A percentile compares a stretch with the other conserved stretches of the same genome.
These are phyloP conservation scores for Drosophila neonasuta DNA, from an alignment of 2,888 invertebrate species.

Conservation along the genomic window DNA sequence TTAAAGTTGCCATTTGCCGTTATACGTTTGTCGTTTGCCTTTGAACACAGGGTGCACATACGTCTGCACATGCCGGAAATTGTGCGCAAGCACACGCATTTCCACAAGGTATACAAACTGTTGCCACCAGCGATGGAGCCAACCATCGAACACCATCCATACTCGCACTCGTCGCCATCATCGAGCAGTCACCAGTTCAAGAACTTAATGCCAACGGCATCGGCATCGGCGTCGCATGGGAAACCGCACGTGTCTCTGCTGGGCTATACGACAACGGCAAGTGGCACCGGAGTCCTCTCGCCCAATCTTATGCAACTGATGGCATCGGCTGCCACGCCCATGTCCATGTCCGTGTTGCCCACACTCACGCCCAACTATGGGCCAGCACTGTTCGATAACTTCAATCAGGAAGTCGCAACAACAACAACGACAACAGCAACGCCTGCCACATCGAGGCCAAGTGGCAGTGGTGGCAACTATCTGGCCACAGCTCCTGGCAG, in stretches of 20 bases:
- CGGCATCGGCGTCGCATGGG: slow-evolving; percentile 14
- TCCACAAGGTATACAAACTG: slow-evolving; percentile 68
- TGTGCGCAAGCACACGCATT: slow-evolving; percentile 69
- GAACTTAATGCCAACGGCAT: background rate
- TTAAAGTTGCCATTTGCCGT: background rate
- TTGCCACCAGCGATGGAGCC: slow-evolving; percentile 30
- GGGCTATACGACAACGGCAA: slow-evolving; percentile 66
- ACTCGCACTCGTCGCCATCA: background rate
- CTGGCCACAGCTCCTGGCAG: slow-evolving; percentile 22
- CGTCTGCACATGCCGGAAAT: slow-evolving; percentile 78
- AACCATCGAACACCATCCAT: background rate
- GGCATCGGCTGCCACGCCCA: slow-evolving; percentile 57
- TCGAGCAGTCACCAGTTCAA: slow-evolving; percentile 6
- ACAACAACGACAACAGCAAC: slow-evolving; percentile 3
- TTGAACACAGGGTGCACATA: slow-evolving; percentile 73
- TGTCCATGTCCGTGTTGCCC: slow-evolving; percentile 49
- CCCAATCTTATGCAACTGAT: slow-evolving; percentile 64
- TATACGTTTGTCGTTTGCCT: background rate
- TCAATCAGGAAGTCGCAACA: slow-evolving; percentile 32
- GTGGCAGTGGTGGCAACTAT: slow-evolving; percentile 19
- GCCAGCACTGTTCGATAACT: slow-evolving; percentile 69
- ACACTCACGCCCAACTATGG: slow-evolving; percentile 66
- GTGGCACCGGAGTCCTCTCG: slow-evolving; percentile 51
- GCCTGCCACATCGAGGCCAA: slow-evolving; percentile 38
- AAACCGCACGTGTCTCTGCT: slow-evolving; percentile 65